Conservation (phyloP, 2,888 invertebrate species). For the Drosophila hamatofila region DNA sequence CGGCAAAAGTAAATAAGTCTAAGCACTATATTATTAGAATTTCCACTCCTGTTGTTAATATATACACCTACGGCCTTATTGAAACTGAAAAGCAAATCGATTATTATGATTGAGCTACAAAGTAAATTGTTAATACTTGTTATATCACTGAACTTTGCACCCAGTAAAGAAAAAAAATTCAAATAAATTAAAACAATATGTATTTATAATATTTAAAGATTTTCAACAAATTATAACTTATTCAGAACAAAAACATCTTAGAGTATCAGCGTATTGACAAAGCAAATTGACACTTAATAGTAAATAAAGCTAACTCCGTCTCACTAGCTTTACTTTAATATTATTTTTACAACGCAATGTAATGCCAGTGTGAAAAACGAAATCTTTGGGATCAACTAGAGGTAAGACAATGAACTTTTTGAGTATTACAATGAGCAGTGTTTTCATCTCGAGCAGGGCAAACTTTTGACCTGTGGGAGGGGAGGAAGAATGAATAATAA, state of each 20-base stretch:
- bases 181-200: neutral
- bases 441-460: slow-evolving; percentile 78
- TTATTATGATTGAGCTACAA: neutral
- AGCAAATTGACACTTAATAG: neutral
- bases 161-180: neutral
- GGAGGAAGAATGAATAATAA: neutral
- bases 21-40: neutral
- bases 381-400: slow-evolving; percentile 37
- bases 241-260: neutral
- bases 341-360: slow-evolving; percentile 50
- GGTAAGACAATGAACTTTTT: slow-evolving; percentile 67
- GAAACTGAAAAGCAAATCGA: neutral
- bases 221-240: neutral
- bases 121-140: neutral
- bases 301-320: slow-evolving; percentile 23
- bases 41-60: neutral
- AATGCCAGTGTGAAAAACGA: slow-evolving; percentile 45
- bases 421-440: slow-evolving; percentile 65
- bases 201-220: neutral
- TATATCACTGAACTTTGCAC: too few species aligned
- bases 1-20: neutral
- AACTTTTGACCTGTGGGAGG: slow-evolving; percentile 70
- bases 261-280: neutral
- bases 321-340: slow-evolving; percentile 57
- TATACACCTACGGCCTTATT: too few species aligned